Evolutionary conservation across 1,140 invertebrate genomes (phyloP), one percentile per base, ranked within the genome.

Genomic region (Homalodisca vitripennis): DNA sequence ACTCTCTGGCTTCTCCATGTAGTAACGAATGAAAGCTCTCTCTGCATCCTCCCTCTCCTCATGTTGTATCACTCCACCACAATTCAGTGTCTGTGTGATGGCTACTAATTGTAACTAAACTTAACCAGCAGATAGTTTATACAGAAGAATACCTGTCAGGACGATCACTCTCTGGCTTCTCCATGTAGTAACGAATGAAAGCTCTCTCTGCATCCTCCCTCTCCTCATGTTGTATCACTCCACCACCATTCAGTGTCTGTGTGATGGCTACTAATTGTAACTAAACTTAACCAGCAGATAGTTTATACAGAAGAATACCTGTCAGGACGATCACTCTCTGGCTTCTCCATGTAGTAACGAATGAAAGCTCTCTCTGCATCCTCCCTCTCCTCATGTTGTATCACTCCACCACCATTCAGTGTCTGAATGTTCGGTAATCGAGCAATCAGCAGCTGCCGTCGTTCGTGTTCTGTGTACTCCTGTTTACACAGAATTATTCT

Each of bases 301-400:
- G n/a, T n/a, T n/a, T n/a, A n/a, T n/a, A n/a, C 73, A n/a, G n/a
- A n/a, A n/a, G n/a, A n/a, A n/a, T 77, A 89, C 88, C 89, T 88
- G 73, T 89, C 86, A 14, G 92, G 92, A 24, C 89, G 82, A 73
- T 93, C 90, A 34, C 84, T 85, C 82, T 92, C 90, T 27, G 90
- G 87, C 75, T 91, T 91, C 77, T 94, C 90, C 89, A 95, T 92
- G 78, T 93, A 95, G 77, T 93, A 91, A 62, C 95, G 84, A 72
- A 98, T 93, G 80, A 97, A 97, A 73, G 93, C 93, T 68, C 94
- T 83, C 78, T 98, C 94, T n/a, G 94, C 91, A 76, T 95, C 92
- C 79, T 95, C 92, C 68, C 94, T 84, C 78, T 97, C 94, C 74
- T 93, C 89, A 0, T 84, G 84, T 31, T 87, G 87, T 73, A 97